Evolutionary conservation across 2,888 invertebrate species (phyloP), one percentile per base, ranked within the genome.

Genomic region (Thysanoteuthis rhombus): DNA sequence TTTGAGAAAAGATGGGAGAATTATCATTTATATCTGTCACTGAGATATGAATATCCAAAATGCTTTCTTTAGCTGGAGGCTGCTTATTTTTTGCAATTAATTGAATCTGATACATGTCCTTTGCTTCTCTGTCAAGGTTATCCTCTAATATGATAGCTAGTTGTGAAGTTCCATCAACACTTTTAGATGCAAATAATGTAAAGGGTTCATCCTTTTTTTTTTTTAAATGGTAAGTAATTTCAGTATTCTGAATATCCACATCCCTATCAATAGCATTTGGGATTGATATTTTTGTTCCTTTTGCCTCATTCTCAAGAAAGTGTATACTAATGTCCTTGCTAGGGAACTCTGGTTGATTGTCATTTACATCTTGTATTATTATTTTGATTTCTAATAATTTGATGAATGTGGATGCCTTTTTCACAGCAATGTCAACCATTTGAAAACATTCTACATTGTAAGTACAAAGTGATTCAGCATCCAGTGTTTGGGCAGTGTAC

Each of bases 251-350:
- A n/a, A n/a, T 36, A n/a, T 75, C n/a, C n/a, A 75, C n/a, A 75
- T 75, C 75, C 36, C 75, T 75, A 16, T 75, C 75, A 75, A 75
- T 36, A 36, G 75, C n/a, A 75, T 75, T 75, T n/a, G 75, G 75
- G 6, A 75, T 75, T 75, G 75, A n/a, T 16, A n/a, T 16, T 75
- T n/a, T 75, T 3, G n/a, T n/a, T n/a, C 75, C 75, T 12, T 16
- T 75, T 16, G 8, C 12, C n/a, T 75, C 75, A n/a, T 19, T 12
- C 12, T 75, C 75, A 36, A 3, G 12, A 75, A n/a, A 75, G 1
- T 75, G 45, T 28, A 95, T 75, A 40, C 93, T n/a, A 0, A 75
- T 75, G 25, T 75, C 19, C 12, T 75, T 75, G n/a, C 36, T 75
- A 75, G 75, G 75, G 19, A 75, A 75, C 19, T 75, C 75, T 75